Evolutionary conservation across 2,797 vertebrate species (phyloP).

Genomic region (Brotula barbata): DNA sequence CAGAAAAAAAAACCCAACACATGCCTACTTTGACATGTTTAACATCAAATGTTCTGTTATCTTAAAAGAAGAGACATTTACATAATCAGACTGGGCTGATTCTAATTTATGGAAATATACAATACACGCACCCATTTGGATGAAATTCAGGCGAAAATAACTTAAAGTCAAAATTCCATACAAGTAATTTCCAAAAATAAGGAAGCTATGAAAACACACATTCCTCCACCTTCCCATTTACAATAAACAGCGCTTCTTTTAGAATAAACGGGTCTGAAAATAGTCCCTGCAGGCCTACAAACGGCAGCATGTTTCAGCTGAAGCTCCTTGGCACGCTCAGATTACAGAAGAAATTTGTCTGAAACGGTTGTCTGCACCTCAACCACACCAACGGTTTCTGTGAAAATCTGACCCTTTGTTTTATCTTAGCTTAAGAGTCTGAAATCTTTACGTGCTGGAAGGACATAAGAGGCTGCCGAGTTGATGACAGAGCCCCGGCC

Average conservation of each 20-base stretch:
- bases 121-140: background rate
- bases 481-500: background rate
- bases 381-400: background rate
- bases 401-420: background rate
- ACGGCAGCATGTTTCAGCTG: conserved; percentile 1
- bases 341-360: background rate
- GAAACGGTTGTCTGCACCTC: conserved; percentile 6
- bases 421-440: background rate
- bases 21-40: background rate
- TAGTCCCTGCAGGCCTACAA: background rate
- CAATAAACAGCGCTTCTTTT: background rate
- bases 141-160: background rate
- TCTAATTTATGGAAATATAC: background rate
- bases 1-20: too few species aligned
- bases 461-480: conserved; percentile 3
- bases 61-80: background rate
- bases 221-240: background rate
- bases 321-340: background rate
- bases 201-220: background rate
- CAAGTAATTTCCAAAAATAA: conserved; percentile 1
- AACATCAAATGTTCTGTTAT: too few species aligned
- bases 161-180: background rate
- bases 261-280: conserved; percentile 8
- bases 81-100: background rate
- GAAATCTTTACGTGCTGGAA: conserved; percentile 5